Conservation (phyloP, 2,888 invertebrate genomes). For the Lamellibrachia satsuma region DNA sequence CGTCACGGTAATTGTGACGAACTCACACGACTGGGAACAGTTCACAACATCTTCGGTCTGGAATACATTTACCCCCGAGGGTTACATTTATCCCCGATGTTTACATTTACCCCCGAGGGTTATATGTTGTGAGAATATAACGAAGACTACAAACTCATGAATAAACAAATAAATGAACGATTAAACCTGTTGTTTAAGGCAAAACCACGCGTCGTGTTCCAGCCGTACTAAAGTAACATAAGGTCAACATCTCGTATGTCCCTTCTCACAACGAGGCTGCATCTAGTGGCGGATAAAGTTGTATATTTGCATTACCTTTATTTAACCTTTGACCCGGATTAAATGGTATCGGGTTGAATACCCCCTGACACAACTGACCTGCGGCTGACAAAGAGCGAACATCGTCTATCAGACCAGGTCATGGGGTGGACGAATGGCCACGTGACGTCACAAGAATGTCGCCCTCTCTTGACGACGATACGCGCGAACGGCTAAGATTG, state of each 20-base stretch:
- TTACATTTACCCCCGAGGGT: too few relatives aligned
- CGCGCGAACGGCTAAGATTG: background rate
- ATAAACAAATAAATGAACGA: background rate
- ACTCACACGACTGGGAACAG: too few relatives aligned
- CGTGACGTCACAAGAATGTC: background rate
- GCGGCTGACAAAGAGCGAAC: background rate
- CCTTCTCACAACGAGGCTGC: background rate
- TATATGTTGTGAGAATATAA: background rate
- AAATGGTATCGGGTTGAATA: background rate
- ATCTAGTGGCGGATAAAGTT: background rate
- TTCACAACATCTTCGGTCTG: too few relatives aligned
- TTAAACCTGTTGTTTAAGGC: background rate
- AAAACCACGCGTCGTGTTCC: background rate
- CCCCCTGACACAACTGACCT: background rate
- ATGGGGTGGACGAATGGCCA: background rate
- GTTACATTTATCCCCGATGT: too few relatives aligned
- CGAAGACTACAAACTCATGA: background rate
- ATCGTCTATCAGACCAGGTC: background rate
- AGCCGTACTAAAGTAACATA: background rate
- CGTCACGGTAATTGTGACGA: too few relatives aligned
- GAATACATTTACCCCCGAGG: too few relatives aligned
- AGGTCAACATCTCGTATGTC: background rate
- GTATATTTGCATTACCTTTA: background rate
- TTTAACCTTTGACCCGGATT: background rate
- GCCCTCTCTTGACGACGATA: background rate